These are phyloP conservation scores for Thunnus maccoyii DNA, from an alignment of 2,113 vertebrate species.

Conservation along the genomic window DNA sequence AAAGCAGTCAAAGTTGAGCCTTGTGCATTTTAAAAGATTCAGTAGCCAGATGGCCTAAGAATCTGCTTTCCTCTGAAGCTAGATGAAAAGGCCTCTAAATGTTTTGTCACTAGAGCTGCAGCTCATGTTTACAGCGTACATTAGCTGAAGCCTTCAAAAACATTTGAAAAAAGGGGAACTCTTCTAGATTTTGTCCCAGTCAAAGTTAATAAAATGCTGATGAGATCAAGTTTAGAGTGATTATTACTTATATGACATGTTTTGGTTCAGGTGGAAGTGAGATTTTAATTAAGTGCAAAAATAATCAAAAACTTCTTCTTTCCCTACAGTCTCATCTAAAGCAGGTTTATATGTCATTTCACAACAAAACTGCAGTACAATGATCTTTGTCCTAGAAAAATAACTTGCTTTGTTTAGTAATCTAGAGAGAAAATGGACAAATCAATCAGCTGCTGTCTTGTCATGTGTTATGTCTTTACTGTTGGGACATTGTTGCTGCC, in stretches of 20 bases:
- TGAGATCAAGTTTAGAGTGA: not conserved
- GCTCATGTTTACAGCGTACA: slow-evolving; percentile 22
- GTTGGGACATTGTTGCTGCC: not conserved
- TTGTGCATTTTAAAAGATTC: slow-evolving; percentile 78
- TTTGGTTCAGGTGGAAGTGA: not conserved
- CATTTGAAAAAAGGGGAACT: slow-evolving; percentile 32
- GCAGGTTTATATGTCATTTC: not conserved
- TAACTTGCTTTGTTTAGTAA: not conserved
- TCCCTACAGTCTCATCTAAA: not conserved
- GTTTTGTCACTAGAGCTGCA: slow-evolving; percentile 9
- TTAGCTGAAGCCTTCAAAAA: slow-evolving; percentile 11
- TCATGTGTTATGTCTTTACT: not conserved
- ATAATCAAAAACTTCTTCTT: not conserved
- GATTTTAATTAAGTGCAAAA: not conserved
- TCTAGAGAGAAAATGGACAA: not conserved
- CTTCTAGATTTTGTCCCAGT: not conserved
- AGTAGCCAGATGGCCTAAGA: slow-evolving; percentile 77
- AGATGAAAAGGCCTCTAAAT: slow-evolving; percentile 64
- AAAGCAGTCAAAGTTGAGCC: slow-evolving; percentile 42
- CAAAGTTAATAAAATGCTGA: slow-evolving; percentile 4
- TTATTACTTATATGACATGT: not conserved
- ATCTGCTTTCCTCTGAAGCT: slow-evolving; percentile 73
- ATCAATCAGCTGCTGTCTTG: not conserved
- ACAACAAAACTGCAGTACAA: not conserved
- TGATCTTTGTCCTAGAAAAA: not conserved